phyloP scores from a whole-genome alignment of 64 coral and sea anemone genomes.

The Stylophora pistillata region DNA sequence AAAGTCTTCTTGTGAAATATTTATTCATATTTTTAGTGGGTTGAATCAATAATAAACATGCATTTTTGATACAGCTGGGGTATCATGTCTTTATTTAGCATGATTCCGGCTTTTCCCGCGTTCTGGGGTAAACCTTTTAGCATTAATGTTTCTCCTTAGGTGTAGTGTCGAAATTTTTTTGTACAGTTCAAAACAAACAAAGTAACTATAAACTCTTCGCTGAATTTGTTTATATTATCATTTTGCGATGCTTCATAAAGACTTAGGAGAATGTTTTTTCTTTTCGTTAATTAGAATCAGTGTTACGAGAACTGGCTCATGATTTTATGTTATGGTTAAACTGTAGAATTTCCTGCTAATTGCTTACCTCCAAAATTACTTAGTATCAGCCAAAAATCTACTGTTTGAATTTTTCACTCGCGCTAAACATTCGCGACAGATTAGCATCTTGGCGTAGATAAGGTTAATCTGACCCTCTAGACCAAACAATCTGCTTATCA shows the following conservation, averaged over 20 bases:
- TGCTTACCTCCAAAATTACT: not conserved
- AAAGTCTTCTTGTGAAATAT: not conserved
- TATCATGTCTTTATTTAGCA: not conserved
- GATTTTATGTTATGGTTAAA: not conserved
- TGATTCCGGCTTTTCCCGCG: not conserved
- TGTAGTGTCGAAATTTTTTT: not conserved
- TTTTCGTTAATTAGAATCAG: not conserved
- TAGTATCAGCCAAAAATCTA: not conserved
- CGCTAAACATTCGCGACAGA: slow-evolving; percentile 6
- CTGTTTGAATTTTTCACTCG: not conserved
- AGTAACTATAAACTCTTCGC: not conserved
- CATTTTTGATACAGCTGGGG: not conserved
- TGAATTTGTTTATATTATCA: not conserved
- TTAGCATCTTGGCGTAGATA: not conserved
- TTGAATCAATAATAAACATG: not conserved
- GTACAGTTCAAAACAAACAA: not conserved
- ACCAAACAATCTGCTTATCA: not conserved
- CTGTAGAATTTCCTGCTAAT: not conserved
- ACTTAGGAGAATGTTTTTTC: not conserved
- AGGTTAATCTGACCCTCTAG: not conserved
- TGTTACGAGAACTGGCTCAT: not conserved
- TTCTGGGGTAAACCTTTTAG: not conserved
- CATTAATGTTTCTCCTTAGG: not conserved
- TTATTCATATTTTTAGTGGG: not conserved
- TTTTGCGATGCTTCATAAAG: not conserved